Evolutionary conservation across 2,797 vertebrate species (phyloP).

Genomic region (Lagorchestes hirsutus): DNA sequence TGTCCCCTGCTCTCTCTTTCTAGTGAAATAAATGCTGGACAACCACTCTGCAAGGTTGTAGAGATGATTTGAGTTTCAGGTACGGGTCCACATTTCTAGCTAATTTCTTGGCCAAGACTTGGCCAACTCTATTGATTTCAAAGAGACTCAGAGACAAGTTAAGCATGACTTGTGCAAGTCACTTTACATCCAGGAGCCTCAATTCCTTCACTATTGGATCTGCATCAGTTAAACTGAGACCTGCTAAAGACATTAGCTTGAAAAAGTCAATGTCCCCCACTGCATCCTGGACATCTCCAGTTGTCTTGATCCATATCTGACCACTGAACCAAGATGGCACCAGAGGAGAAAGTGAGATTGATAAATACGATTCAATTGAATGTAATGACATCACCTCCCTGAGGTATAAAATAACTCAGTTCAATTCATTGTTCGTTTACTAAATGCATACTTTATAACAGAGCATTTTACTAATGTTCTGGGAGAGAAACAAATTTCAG

Average conservation of each 20-base stretch:
- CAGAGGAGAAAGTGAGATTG: no score
- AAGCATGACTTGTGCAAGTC: not conserved
- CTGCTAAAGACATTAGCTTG: no score
- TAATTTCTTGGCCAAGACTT: not conserved
- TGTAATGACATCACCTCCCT: no score
- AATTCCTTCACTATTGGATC: not conserved
- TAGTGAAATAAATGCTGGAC: not conserved
- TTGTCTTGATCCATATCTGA: no score
- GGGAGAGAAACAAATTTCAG: not conserved
- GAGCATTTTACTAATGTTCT: not conserved
- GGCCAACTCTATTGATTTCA: not conserved
- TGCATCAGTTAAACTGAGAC: no score
- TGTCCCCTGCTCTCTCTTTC: not conserved
- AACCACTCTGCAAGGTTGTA: not conserved
- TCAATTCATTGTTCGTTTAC: not conserved
- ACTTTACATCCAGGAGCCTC: not conserved
- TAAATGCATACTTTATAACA: not conserved
- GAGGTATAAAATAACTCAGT: not conserved
- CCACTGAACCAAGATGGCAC: no score
- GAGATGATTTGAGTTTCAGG: not conserved
- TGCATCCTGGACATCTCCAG: no score
- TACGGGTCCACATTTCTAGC: not conserved
- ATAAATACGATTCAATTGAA: no score
- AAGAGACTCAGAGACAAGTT: not conserved
- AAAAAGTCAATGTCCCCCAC: no score